Percentiles rank a stretch among this genome's conserved stretches.
Conservation (phyloP, 2,797 vertebrate genomes). For the Meda fulgida region DNA sequence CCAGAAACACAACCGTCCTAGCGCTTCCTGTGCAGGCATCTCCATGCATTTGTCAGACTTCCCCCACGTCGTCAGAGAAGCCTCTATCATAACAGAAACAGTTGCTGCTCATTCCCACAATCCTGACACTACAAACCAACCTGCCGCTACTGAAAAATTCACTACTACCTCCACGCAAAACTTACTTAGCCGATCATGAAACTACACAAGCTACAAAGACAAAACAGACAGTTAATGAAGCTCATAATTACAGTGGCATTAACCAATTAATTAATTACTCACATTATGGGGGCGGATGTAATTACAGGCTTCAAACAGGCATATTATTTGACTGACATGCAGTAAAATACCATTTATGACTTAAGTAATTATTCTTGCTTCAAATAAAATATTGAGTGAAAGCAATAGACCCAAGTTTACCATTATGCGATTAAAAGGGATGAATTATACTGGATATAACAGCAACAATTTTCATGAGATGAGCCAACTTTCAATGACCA, state of each 20-base stretch:
- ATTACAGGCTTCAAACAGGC: slow-evolving; percentile 53
- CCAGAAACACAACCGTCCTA: slow-evolving; percentile 38
- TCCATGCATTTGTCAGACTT: background rate
- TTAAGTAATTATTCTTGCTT: slow-evolving; percentile 29
- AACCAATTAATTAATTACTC: slow-evolving; percentile 50
- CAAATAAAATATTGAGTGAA: background rate
- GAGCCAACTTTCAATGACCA: background rate
- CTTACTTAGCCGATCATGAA: background rate
- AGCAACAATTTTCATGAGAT: background rate
- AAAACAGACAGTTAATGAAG: slow-evolving; percentile 43
- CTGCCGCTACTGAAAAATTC: slow-evolving; percentile 1
- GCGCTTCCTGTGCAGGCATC: slow-evolving; percentile 54
- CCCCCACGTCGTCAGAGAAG: slow-evolving; percentile 8
- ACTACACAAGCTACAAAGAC: slow-evolving; percentile 28
- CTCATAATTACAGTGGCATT: slow-evolving; percentile 53
- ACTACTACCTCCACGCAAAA: background rate
- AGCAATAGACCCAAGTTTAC: background rate
- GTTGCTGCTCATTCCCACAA: slow-evolving; percentile 52
- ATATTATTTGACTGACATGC: slow-evolving; percentile 49
- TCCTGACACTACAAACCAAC: slow-evolving; percentile 14
- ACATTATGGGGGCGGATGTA: slow-evolving; percentile 33
- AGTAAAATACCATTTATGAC: slow-evolving; percentile 36
- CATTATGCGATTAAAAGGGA: background rate
- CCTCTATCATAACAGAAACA: slow-evolving; percentile 50
- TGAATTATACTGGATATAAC: background rate